Conservation (phyloP, 2,113 vertebrate species). For the Corythaeola cristata region DNA sequence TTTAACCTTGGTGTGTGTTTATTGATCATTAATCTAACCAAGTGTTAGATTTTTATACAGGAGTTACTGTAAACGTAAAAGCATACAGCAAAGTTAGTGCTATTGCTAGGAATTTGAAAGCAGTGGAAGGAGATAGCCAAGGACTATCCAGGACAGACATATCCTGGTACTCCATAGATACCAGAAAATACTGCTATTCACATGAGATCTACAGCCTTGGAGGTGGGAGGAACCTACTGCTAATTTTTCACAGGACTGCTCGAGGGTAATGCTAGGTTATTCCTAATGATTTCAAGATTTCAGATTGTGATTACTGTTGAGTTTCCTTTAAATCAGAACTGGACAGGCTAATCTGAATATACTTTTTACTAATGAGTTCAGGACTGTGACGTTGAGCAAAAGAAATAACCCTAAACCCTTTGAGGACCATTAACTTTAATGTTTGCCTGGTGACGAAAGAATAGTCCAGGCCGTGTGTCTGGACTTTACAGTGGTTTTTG, state of each 20-base stretch:
- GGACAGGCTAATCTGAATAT: background rate
- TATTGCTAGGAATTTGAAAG: background rate
- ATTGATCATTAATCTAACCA: background rate
- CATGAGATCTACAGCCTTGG: background rate
- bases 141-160: background rate
- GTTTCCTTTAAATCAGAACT: constrained; percentile 2
- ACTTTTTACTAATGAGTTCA: background rate
- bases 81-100: background rate
- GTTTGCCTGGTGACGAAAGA: background rate
- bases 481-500: background rate
- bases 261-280: background rate
- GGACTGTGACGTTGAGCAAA: background rate
- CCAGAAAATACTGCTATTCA: background rate
- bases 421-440: constrained; percentile 25
- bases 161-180: background rate
- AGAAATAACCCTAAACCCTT: constrained; percentile 38
- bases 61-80: background rate
- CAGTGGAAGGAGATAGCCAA: background rate
- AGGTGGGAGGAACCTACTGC: background rate
- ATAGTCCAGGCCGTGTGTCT: background rate
- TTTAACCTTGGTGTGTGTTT: background rate
- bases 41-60: background rate
- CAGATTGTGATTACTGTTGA: background rate
- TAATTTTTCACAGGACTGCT: background rate
- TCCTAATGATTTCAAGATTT: background rate